Percentiles rank a stretch among this genome's conserved stretches.
These are phyloP conservation scores for Petrolisthes cinctipes DNA, from an alignment of 2,888 invertebrate genomes.

Conservation along the genomic window DNA sequence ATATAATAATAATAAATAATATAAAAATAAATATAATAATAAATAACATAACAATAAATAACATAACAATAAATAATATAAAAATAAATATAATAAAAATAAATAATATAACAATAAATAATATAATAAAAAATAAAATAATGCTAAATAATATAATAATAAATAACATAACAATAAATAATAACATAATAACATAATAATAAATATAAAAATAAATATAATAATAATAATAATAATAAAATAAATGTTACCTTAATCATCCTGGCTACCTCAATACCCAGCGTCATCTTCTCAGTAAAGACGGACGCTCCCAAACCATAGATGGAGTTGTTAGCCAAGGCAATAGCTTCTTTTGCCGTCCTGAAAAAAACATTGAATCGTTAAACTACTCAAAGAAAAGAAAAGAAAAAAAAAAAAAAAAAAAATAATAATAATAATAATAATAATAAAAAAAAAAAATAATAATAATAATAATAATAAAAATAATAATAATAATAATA, in stretches of 20 bases:
- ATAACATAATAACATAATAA: background rate
- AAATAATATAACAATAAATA: too few species aligned
- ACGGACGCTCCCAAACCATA: slow-evolving; percentile 73
- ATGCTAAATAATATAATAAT: too few species aligned
- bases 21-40: too few species aligned
- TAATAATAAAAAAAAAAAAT: background rate
- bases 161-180: too few species aligned
- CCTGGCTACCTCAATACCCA: slow-evolving; percentile 73
- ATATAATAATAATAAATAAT: too few species aligned
- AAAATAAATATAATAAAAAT: background rate
- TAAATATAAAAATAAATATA: background rate
- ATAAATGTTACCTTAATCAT: slow-evolving; percentile 70
- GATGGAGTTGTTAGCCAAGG: slow-evolving; percentile 73
- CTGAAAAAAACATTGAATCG: slow-evolving; percentile 67
- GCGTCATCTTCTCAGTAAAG: slow-evolving; percentile 74
- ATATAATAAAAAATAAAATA: too few species aligned
- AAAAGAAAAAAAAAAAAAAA: background rate
- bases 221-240: background rate
- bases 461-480: background rate
- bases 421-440: background rate
- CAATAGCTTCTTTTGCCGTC: slow-evolving; percentile 74
- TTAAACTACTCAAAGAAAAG: background rate
- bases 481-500: background rate
- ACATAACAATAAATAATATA: too few species aligned
- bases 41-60: background rate